Percentiles rank a stretch among this genome's conserved stretches.
Evolutionary conservation across 2,113 vertebrate species (phyloP).

Genomic region (Hyaena hyaena): DNA sequence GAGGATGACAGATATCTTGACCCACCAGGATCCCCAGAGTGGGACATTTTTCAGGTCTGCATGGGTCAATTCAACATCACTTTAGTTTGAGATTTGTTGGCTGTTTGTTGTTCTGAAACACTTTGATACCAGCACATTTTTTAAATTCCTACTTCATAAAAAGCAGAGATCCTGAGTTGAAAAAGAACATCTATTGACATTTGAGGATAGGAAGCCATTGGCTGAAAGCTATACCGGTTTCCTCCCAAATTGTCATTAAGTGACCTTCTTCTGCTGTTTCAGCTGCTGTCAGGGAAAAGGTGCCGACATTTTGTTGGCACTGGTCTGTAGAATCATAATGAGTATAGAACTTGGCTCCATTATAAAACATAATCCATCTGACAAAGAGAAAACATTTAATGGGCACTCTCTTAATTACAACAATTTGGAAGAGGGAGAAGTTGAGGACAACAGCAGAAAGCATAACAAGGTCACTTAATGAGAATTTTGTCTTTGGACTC

Average conservation of each 20-base stretch:
- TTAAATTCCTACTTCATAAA: conserved; percentile 46
- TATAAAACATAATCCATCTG: conserved; percentile 81
- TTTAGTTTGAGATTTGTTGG: conserved; percentile 62
- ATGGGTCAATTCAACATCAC: conserved; percentile 58
- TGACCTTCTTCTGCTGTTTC: conserved; percentile 73
- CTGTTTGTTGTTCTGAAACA: conserved; percentile 58
- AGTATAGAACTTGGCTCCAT: conserved; percentile 77
- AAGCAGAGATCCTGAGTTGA: not conserved
- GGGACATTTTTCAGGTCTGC: conserved; percentile 55
- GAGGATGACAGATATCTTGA: conserved; percentile 50
- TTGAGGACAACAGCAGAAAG: conserved; percentile 78
- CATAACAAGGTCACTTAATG: conserved; percentile 73
- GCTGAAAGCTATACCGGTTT: conserved; percentile 65
- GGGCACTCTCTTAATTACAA: conserved; percentile 78
- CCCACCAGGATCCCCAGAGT: conserved; percentile 35
- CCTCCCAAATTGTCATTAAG: conserved; percentile 67
- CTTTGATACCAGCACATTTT: conserved; percentile 65
- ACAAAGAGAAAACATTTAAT: conserved; percentile 82
- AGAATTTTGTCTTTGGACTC: conserved; percentile 70
- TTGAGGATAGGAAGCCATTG: conserved; percentile 24
- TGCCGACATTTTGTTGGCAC: conserved; percentile 79
- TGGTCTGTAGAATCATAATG: conserved; percentile 74
- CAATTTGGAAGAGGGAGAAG: conserved; percentile 76
- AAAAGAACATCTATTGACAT: conserved; percentile 57
- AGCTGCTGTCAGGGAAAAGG: conserved; percentile 57